A percentile compares a stretch with the other conserved stretches of the same genome.
phyloP scores from a whole-genome alignment of 2,888 invertebrate genomes.

The Hemithea aestivaria region DNA sequence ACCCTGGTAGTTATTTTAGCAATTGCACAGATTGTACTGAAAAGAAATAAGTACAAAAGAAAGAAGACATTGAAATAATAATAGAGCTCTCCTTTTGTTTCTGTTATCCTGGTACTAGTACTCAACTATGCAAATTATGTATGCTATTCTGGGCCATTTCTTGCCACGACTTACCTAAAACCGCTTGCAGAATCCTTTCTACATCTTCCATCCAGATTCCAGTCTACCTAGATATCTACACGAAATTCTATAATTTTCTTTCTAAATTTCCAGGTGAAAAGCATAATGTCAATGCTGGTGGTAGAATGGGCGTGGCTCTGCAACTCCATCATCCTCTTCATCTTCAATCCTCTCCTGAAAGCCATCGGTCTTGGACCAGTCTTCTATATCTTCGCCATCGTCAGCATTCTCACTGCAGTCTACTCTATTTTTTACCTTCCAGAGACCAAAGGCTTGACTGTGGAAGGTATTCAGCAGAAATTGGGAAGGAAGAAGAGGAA shows the following conservation, averaged over 20 bases:
- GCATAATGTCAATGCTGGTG: conserved; percentile 44
- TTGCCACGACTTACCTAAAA: too few species aligned
- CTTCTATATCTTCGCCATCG: conserved; percentile 50
- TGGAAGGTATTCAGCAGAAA: conserved; percentile 44
- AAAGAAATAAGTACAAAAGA: too few species aligned
- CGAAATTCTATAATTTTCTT: not conserved
- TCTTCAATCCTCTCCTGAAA: conserved; percentile 48
- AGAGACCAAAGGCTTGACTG: conserved; percentile 49
- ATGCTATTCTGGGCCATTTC: too few species aligned
- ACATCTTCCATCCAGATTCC: too few species aligned
- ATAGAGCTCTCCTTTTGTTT: too few species aligned
- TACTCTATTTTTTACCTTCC: conserved; percentile 41
- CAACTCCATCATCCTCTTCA: conserved; percentile 48
- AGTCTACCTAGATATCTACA: too few species aligned
- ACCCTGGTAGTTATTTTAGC: too few species aligned
- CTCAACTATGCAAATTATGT: too few species aligned
- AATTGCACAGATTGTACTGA: too few species aligned
- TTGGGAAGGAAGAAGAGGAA: conserved; percentile 28
- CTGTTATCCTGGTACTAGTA: too few species aligned
- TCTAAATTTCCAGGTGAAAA: conserved; percentile 42
- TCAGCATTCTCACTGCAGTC: conserved; percentile 39
- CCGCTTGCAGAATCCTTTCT: too few species aligned
- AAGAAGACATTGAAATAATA: too few species aligned
- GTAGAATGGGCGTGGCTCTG: conserved; percentile 52
- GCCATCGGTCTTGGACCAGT: conserved; percentile 49